Evolutionary conservation across 2,797 vertebrate species (phyloP).

Genomic region (Cyclopterus lumpus): DNA sequence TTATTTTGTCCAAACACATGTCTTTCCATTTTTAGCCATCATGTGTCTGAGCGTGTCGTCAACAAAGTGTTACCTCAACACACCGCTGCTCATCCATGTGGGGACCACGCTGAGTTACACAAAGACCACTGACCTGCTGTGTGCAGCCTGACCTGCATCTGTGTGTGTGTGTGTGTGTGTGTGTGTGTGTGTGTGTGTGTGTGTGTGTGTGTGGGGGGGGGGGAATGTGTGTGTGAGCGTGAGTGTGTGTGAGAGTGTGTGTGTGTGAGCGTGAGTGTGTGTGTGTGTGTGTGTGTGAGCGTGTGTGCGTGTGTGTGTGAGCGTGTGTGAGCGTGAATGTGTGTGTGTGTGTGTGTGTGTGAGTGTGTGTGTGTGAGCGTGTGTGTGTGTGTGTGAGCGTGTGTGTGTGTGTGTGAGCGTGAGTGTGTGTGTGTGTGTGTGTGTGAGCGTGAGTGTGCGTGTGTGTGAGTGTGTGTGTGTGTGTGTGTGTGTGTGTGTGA

Average conservation of each 20-base stretch:
- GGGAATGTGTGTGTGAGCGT: constrained; percentile 2
- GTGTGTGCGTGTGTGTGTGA: too few species aligned
- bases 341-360: too few species aligned
- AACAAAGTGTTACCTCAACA: constrained; percentile 69
- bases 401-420: too few species aligned
- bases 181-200: constrained; percentile 28
- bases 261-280: too few species aligned
- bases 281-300: too few species aligned
- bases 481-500: too few species aligned
- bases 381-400: too few species aligned
- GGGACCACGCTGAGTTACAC: constrained; percentile 67
- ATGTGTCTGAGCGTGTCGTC: constrained; percentile 51
- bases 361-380: too few species aligned
- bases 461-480: too few species aligned
- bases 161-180: constrained; percentile 69
- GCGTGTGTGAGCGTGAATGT: too few species aligned
- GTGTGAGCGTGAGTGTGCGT: too few species aligned
- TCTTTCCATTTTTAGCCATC: neutral
- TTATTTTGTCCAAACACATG: neutral
- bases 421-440: too few species aligned
- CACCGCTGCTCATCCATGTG: constrained; percentile 70
- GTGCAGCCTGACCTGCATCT: constrained; percentile 75
- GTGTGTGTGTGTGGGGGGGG: constrained; percentile 11
- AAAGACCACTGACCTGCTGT: constrained; percentile 74
- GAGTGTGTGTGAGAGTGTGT: constrained; percentile 12